These are phyloP conservation scores for Copsychus sechellarum DNA, from an alignment of 2,113 vertebrate genomes.

Conservation along the genomic window DNA sequence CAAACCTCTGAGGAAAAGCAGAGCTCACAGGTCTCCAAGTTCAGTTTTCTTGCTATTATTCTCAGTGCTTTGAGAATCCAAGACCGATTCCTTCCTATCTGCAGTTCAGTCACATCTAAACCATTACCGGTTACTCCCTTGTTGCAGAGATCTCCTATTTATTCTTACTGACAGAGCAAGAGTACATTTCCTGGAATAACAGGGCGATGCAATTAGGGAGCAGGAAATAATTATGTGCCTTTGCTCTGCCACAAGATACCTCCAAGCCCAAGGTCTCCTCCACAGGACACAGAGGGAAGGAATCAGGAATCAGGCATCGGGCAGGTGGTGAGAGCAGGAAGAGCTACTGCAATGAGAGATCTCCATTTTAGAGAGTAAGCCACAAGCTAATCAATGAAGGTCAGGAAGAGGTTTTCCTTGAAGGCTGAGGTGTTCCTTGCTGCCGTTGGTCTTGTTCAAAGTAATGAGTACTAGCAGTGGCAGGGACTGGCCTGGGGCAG, in stretches of 20 bases:
- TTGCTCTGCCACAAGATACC: neutral
- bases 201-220: slow-evolving; percentile 23
- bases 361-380: slow-evolving; percentile 11
- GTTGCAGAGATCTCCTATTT: slow-evolving; percentile 43
- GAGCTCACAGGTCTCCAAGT: neutral
- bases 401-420: slow-evolving; percentile 47
- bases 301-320: neutral
- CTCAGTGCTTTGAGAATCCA: neutral
- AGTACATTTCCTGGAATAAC: slow-evolving; percentile 56
- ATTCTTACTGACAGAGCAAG: slow-evolving; percentile 41
- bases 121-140: slow-evolving; percentile 26
- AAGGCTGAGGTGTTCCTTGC: slow-evolving; percentile 37
- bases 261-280: slow-evolving; percentile 43
- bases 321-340: neutral
- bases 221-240: slow-evolving; percentile 52
- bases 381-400: slow-evolving; percentile 24
- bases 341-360: neutral
- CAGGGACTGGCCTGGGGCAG: neutral
- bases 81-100: neutral
- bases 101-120: slow-evolving; percentile 43
- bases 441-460: neutral
- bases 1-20: neutral
- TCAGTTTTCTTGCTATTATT: neutral
- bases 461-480: neutral
- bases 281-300: neutral